A percentile compares a stretch with the other conserved stretches of the same genome.
Evolutionary conservation across 2,888 invertebrate species (phyloP).

Genomic region (Pseudococcus jackbeardsleyi): DNA sequence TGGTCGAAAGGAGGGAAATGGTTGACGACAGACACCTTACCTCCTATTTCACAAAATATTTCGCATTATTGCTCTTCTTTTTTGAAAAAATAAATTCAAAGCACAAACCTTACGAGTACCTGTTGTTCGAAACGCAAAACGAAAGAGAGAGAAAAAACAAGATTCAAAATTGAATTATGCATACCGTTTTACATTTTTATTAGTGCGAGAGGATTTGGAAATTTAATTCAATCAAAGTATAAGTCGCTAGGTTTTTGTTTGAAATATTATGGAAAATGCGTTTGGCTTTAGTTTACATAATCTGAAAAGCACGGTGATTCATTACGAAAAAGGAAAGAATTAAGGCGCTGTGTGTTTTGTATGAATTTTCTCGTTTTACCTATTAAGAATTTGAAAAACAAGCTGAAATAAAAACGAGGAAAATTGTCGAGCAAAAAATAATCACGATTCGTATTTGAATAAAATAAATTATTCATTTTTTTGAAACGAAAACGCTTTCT

Average conservation of each 20-base stretch:
- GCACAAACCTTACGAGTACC: neutral
- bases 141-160: neutral
- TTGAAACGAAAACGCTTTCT: slow-evolving; percentile 17
- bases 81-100: slow-evolving; percentile 4
- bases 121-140: neutral
- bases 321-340: slow-evolving; percentile 29
- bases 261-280: slow-evolving; percentile 44
- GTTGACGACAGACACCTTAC: too few relatives aligned
- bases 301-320: slow-evolving; percentile 39
- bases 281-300: slow-evolving; percentile 41
- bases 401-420: slow-evolving; percentile 39
- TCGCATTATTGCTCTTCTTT: neutral
- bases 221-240: slow-evolving; percentile 44
- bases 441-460: slow-evolving; percentile 44
- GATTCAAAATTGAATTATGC: slow-evolving; percentile 22
- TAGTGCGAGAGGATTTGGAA: slow-evolving; percentile 40
- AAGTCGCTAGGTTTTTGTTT: slow-evolving; percentile 44
- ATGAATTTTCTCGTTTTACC: slow-evolving; percentile 41
- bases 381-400: slow-evolving; percentile 43
- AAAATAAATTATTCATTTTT: slow-evolving; percentile 42
- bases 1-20: neutral
- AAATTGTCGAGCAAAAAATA: slow-evolving; percentile 41
- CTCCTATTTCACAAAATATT: neutral
- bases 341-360: slow-evolving; percentile 31
- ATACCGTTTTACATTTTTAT: slow-evolving; percentile 38